These are phyloP conservation scores for Orthonyx spaldingii DNA, from an alignment of 2,113 vertebrate genomes.

Conservation along the genomic window DNA sequence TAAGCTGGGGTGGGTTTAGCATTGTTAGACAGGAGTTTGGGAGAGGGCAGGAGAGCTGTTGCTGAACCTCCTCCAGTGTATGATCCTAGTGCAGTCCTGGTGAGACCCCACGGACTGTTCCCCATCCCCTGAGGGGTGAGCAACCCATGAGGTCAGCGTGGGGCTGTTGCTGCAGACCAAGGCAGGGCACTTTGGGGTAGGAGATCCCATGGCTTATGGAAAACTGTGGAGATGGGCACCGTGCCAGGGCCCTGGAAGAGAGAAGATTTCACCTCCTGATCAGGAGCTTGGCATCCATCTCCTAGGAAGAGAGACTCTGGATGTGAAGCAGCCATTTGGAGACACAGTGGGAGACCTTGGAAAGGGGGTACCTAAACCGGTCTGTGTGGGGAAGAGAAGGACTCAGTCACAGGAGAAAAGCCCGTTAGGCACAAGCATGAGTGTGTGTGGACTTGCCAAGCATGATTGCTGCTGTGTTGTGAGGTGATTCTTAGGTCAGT, in stretches of 20 bases:
- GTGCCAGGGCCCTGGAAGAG: neutral
- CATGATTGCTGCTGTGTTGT: neutral
- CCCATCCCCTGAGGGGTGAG: neutral
- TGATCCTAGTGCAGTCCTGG: neutral
- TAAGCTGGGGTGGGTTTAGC: neutral
- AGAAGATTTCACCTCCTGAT: neutral
- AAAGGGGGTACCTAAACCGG: neutral
- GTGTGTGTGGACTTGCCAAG: neutral
- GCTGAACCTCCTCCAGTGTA: neutral
- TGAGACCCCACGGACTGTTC: rapidly evolving
- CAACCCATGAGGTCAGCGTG: rapidly evolving
- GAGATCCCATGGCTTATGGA: neutral
- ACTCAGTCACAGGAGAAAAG: neutral
- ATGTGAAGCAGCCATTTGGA: neutral
- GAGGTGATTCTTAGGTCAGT: neutral
- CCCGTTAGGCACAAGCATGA: neutral
- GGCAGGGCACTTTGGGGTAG: neutral
- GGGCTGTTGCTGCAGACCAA: neutral
- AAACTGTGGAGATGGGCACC: neutral
- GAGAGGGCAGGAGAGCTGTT: neutral
- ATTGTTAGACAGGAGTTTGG: neutral
- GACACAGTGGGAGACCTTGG: neutral
- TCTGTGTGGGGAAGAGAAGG: neutral
- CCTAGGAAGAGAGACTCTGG: neutral
- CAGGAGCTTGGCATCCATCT: neutral